A percentile compares a stretch with the other conserved stretches of the same genome.
Evolutionary conservation across 2,888 invertebrate genomes (phyloP).

Genomic region (Tenthredo mesomela): DNA sequence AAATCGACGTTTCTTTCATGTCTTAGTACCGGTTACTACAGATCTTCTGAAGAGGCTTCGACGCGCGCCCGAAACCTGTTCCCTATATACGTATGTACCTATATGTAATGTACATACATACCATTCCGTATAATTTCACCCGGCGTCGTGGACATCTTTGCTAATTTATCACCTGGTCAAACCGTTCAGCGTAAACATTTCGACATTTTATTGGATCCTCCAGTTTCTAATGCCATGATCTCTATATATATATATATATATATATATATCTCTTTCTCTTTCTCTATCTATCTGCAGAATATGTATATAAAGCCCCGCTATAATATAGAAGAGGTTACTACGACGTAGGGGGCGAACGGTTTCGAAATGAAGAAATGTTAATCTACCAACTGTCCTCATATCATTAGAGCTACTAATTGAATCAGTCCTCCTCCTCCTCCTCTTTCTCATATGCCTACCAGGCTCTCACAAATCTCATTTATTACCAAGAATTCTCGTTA

Average conservation of each 20-base stretch:
- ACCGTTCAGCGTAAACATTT: constrained; percentile 65
- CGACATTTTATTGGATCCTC: constrained; percentile 73
- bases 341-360: constrained; percentile 15
- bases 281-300: background rate
- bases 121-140: constrained; percentile 74
- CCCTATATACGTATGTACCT: constrained; percentile 44
- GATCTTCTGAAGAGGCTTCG: background rate
- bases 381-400: constrained; percentile 31
- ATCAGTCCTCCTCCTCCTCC: background rate
- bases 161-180: constrained; percentile 72
- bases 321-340: background rate
- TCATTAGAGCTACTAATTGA: constrained; percentile 37
- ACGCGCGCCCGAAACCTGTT: constrained; percentile 69
- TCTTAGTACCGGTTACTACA: background rate
- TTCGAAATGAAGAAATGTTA: constrained; percentile 36
- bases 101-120: background rate
- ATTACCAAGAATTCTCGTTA: constrained; percentile 9
- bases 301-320: background rate
- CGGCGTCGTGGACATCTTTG: constrained; percentile 70
- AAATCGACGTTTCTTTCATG: background rate
- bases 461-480: constrained; percentile 24
- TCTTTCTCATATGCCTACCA: background rate
- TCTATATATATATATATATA: background rate
- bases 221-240: constrained; percentile 66
- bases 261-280: background rate